Percentiles rank a stretch among this genome's conserved stretches.
Evolutionary conservation across 2,113 vertebrate species (phyloP).

Genomic region (Pluvialis apricaria): DNA sequence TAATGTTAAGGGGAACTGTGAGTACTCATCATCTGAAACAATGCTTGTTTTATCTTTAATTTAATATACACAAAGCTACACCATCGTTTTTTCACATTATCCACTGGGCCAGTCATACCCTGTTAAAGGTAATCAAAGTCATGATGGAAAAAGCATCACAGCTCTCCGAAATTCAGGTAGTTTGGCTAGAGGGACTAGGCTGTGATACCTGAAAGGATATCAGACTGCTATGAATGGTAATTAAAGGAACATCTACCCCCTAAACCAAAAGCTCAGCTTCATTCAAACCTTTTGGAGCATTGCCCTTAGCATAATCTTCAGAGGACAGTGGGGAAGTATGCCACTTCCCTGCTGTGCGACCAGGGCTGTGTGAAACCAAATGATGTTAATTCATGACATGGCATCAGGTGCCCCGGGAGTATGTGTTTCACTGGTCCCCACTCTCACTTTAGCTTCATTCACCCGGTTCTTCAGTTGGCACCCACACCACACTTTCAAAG

Average conservation of each 20-base stretch:
- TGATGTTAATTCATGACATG: fast-evolving
- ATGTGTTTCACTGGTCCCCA: background rate
- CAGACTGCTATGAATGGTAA: background rate
- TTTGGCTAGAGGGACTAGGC: background rate
- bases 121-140: background rate
- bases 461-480: background rate
- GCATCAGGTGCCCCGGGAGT: background rate
- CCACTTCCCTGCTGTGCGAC: background rate
- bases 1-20: background rate
- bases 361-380: background rate
- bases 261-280: background rate
- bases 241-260: background rate
- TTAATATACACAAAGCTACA: background rate
- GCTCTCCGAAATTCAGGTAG: background rate
- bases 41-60: background rate
- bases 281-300: background rate
- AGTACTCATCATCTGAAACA: background rate
- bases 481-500: background rate
- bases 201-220: background rate
- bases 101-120: background rate
- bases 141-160: background rate
- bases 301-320: background rate
- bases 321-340: background rate
- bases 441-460: background rate
- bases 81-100: background rate